Evolutionary conservation across 2,797 vertebrate genomes (phyloP).

Genomic region (Valencia hispanica): DNA sequence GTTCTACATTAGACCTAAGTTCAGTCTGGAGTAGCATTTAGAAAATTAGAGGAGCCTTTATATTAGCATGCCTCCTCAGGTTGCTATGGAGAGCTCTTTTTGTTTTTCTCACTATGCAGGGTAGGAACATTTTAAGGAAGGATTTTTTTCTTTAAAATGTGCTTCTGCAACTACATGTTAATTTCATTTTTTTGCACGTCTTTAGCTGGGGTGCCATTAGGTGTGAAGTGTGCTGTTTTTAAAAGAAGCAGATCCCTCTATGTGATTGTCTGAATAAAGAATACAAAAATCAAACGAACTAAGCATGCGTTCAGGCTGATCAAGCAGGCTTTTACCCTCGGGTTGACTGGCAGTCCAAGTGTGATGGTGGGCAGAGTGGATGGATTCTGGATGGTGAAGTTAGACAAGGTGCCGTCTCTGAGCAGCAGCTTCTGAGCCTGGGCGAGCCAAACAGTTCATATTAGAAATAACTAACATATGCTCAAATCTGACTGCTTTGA

Average conservation of each 20-base stretch:
- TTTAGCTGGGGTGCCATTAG: background rate
- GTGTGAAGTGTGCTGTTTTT: background rate
- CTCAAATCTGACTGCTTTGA: background rate
- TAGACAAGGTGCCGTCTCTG: slow-evolving; percentile 86
- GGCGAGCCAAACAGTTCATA: slow-evolving; percentile 44
- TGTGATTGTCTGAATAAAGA: background rate
- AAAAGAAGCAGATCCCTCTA: background rate
- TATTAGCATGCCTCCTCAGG: no score
- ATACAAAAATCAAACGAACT: background rate
- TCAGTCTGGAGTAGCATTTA: no score
- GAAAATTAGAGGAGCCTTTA: no score
- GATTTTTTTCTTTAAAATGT: no score
- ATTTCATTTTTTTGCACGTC: no score
- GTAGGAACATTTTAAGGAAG: no score
- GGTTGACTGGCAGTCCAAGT: slow-evolving; percentile 88
- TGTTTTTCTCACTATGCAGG: no score
- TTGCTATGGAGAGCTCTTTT: no score
- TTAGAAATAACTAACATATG: background rate
- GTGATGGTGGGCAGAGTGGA: slow-evolving; percentile 91
- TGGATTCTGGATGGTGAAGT: slow-evolving; percentile 84
- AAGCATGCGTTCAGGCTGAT: background rate
- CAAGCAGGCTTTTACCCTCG: slow-evolving; percentile 80
- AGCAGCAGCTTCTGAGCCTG: slow-evolving; percentile 81
- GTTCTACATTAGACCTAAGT: no score
- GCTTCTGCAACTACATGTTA: no score